Evolutionary conservation across 1,140 invertebrate genomes (phyloP), one percentile per base, ranked within the genome.

Genomic region (Trissolcus basalis): DNA sequence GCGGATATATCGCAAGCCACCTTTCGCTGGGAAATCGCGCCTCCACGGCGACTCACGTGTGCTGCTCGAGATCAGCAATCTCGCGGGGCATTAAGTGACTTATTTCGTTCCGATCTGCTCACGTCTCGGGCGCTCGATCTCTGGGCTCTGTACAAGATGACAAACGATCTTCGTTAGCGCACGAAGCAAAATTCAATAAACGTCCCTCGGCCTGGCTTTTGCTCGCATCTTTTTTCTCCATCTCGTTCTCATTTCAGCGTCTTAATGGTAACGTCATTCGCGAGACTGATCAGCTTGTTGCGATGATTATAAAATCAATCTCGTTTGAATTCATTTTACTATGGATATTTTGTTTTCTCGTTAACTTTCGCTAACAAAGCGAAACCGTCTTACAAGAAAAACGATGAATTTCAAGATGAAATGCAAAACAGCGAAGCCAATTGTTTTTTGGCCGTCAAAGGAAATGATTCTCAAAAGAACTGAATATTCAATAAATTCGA

Each of bases 11-110:
- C 67, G 74, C 73, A 50, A 67, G 63, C 56, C 68, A 71, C 55
- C 67, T 77, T 70, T 59, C 65, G 60, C 65, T 70, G 73, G 73
- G 61, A 70, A 77, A 70, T 77, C 72, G 72, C 64, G 60, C 43
- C 64, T 61, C 11, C 4, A n/a, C 35, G 48, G 11, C 11, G 48
- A 49, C 61, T 73, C 19, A 27, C 61, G 45, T 32, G 68, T 58
- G 59, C 54, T 54, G 50, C 47, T 27, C 56, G 44, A 65, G 61
- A 58, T 63, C 44, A 56, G 15, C 54, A 35, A 67, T 61, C 61
- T 58, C 39, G 45, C 53, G 45, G 33, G 19, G 13, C 59, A 74
- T 49, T 74, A 63, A 74, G 33, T 68, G 59, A 75, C 64, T 75
- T 75, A 68, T 69, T 69, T 69, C 56, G 58, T 55, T 63, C 19